Evolutionary conservation across 2,888 invertebrate species (phyloP).

Genomic region (Himalopsyche kuldschensis): DNA sequence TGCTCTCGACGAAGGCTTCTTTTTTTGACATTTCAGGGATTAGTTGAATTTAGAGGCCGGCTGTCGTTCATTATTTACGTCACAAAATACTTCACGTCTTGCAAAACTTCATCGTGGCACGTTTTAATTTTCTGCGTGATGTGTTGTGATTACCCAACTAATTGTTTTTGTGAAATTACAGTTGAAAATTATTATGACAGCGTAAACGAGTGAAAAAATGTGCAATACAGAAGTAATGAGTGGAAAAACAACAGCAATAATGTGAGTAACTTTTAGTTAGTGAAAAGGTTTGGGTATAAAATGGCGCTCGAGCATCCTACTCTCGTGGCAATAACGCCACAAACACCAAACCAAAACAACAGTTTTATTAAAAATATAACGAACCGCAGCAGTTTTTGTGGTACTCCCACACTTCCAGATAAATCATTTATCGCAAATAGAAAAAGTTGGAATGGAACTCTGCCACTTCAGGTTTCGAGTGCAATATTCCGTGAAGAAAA

Average conservation of each 20-base stretch:
- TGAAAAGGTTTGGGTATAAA: not conserved
- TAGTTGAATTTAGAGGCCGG: not conserved
- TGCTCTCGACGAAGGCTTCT: not conserved
- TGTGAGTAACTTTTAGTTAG: not conserved
- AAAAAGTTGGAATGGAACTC: conserved; percentile 60
- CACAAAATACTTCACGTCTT: not conserved
- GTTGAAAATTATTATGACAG: not conserved
- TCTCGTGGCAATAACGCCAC: conserved; percentile 58
- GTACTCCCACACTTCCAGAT: conserved; percentile 54
- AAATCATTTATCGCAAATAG: conserved; percentile 57
- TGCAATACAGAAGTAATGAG: not conserved
- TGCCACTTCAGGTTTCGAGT: conserved; percentile 55
- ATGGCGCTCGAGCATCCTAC: conserved; percentile 60
- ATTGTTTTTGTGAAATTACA: not conserved
- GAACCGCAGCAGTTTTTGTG: conserved; percentile 59
- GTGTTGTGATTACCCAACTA: not conserved
- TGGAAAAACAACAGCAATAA: not conserved
- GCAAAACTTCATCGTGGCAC: not conserved
- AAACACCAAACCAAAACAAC: conserved; percentile 55
- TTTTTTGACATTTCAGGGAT: not conserved
- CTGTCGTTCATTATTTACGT: not conserved
- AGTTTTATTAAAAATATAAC: conserved; percentile 59
- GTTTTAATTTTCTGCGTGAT: not conserved
- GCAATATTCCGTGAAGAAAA: conserved; percentile 39
- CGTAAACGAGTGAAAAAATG: not conserved